A percentile compares a stretch with the other conserved stretches of the same genome.
These are phyloP conservation scores for Bradysia coprophila DNA, from an alignment of 1,140 invertebrate genomes.

Conservation along the genomic window DNA sequence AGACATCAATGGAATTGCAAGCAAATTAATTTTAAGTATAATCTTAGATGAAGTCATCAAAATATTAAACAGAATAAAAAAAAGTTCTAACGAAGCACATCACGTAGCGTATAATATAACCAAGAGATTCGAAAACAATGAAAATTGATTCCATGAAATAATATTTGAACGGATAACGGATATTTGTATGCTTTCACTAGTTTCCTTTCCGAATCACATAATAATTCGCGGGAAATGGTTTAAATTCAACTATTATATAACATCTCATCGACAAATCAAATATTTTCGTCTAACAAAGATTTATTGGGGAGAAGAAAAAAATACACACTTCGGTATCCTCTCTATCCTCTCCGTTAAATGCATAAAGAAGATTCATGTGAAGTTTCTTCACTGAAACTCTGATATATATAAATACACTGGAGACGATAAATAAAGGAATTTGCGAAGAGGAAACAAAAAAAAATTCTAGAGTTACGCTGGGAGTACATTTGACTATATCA, in stretches of 20 bases:
- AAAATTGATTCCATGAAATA: no score
- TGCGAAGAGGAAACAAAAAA: no score
- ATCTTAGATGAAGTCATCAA: no score
- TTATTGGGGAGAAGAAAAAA: background rate
- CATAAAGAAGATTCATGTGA: background rate
- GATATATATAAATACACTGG: background rate
- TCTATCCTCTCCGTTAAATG: no score
- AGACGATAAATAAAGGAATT: background rate
- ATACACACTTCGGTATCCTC: no score
- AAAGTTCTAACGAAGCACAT: no score
- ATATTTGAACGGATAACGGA: background rate
- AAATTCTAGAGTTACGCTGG: no score
- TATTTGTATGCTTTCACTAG: background rate
- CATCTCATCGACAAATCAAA: background rate
- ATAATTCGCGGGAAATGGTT: background rate
- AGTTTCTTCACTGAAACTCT: background rate
- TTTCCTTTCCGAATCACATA: background rate
- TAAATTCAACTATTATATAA: background rate
- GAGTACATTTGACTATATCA: no score
- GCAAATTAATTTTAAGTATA: no score
- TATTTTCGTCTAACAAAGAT: background rate
- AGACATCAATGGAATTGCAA: background rate
- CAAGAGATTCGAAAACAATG: no score
- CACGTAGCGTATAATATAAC: no score
- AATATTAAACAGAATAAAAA: no score